Base-by-base conservation (phyloP, 2,888 invertebrate genomes). In the Smittia sp. region DNA sequence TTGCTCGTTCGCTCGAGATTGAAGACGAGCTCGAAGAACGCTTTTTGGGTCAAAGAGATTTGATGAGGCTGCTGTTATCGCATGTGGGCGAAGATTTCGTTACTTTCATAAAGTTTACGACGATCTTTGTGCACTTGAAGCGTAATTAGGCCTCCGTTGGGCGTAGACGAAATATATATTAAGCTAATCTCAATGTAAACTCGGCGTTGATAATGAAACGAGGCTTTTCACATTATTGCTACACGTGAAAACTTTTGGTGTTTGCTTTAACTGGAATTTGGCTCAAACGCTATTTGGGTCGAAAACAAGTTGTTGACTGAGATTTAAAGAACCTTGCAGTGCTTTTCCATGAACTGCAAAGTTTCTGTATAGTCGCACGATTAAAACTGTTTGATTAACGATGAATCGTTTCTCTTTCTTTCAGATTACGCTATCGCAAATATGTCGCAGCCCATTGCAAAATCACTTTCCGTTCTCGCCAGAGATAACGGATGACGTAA, bases 401-500 rank as follows among this genome's bases (percentile, higher is more conserved):
- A 7, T 22, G 20, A 9, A 62, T 52, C 52, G 18, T 11, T 32
- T 32, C 32, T 32, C 32, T 32, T 32, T 32, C 9, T 84, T 84
- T 15, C 86, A 93, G 93, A 86, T 91, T 78, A 88, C 90, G 70
- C 84, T 95, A 77, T 89, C 92, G 75, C 92, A 93, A 78, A 88
- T 95, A 75, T 93, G 93, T 79, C 89, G 94, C 75, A 91, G 91
- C 20, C 88, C 89, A 69, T 87, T 89, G 80, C 84, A 89, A 79
- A 85, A 87, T 25, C 85, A 87, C 9, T 87, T 89, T 24, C 87
- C 89, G 1, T 87, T 89, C 77, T 85, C 86, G 66, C 87, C 88
- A 63, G 93, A 93, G 77, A 88, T 91, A 7, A 87, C 90, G 0
- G 95, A 95, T 77, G 96, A 96, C 70, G 88, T 90, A 79, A 88